These are phyloP conservation scores for Brachionus angularis DNA, from an alignment of 1,140 invertebrate species.

Conservation along the genomic window DNA sequence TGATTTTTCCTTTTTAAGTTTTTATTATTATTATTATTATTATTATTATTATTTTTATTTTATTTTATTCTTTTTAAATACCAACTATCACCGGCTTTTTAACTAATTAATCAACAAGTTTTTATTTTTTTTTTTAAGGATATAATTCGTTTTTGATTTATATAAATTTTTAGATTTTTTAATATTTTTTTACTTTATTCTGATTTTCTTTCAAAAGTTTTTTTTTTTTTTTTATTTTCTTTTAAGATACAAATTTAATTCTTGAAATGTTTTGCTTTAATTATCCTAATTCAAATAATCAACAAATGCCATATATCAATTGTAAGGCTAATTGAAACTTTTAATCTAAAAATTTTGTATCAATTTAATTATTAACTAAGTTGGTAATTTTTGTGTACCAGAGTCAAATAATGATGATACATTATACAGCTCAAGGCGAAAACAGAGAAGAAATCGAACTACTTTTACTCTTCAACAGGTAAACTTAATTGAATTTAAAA, in stretches of 20 bases:
- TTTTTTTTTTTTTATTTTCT: background rate
- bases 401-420: slow-evolving; percentile 18
- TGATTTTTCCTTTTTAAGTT: slow-evolving; percentile 28
- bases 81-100: too few relatives aligned
- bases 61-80: too few relatives aligned
- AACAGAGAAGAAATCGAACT: slow-evolving; percentile 78
- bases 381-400: slow-evolving; percentile 15
- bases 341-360: background rate
- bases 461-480: slow-evolving; percentile 98
- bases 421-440: slow-evolving; percentile 13
- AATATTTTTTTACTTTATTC: slow-evolving; percentile 17
- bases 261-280: slow-evolving; percentile 30
- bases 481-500: background rate
- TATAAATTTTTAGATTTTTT: slow-evolving; percentile 2
- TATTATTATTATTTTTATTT: background rate
- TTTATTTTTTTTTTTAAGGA: slow-evolving; percentile 5
- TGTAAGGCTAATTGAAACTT: background rate
- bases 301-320: slow-evolving; percentile 24
- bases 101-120: slow-evolving; percentile 1
- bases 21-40: background rate
- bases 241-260: background rate
- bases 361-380: background rate
- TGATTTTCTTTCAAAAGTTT: slow-evolving; percentile 3
- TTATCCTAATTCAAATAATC: slow-evolving; percentile 9
- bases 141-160: background rate